phyloP scores from a whole-genome alignment of 2,888 invertebrate species.

The Dichetophora obliterata region DNA sequence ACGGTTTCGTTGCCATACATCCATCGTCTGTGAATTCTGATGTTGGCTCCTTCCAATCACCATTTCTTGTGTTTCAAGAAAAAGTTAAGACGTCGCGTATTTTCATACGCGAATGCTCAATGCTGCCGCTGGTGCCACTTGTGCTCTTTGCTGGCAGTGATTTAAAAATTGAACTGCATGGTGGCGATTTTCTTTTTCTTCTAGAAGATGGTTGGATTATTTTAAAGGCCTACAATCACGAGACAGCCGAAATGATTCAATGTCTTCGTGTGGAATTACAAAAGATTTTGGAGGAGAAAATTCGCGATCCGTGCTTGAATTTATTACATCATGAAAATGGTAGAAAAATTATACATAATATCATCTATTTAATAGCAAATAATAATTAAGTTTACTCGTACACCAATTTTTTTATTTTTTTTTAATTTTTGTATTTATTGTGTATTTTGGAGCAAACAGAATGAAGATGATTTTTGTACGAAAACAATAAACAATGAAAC shows the following conservation, averaged over 20 bases:
- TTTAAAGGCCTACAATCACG: constrained; percentile 82
- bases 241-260: constrained; percentile 86
- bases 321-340: constrained; percentile 81
- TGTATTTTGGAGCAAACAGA: too few relatives aligned
- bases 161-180: constrained; percentile 79
- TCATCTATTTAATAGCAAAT: constrained; percentile 78
- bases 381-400: constrained; percentile 50
- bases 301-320: constrained; percentile 83
- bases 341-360: constrained; percentile 81
- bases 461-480: too few relatives aligned
- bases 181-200: constrained; percentile 80
- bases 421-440: too few relatives aligned
- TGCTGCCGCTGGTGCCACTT: constrained; percentile 82
- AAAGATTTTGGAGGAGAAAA: constrained; percentile 85
- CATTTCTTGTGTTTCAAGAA: constrained; percentile 85
- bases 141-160: constrained; percentile 81
- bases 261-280: constrained; percentile 82
- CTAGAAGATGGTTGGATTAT: constrained; percentile 87
- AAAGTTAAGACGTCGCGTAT: constrained; percentile 85
- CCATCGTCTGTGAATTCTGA: constrained; percentile 83
- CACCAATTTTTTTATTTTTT: too few relatives aligned
- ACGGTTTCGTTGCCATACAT: constrained; percentile 81
- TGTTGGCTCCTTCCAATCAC: constrained; percentile 77
- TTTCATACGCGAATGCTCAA: constrained; percentile 84
- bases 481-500: too few relatives aligned